Conservation (phyloP, 2,888 invertebrate species). For the Syritta pipiens region DNA sequence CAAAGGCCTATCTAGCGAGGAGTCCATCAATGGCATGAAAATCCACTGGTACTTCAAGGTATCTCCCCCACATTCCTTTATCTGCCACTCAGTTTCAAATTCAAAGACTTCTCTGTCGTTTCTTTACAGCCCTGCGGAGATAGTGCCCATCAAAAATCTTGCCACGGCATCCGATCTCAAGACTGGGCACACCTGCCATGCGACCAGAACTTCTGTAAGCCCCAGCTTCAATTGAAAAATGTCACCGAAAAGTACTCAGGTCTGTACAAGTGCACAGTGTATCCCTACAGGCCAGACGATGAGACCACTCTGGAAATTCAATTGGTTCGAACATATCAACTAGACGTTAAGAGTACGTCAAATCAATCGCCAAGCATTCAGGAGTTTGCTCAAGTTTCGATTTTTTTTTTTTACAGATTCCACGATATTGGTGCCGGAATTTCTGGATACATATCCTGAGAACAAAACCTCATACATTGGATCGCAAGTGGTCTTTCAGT, state of each 20-base stretch:
- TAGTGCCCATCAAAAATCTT: conserved; percentile 69
- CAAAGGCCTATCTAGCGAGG: conserved; percentile 74
- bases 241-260: conserved; percentile 77
- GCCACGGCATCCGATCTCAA: conserved; percentile 71
- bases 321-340: conserved; percentile 76
- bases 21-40: conserved; percentile 71
- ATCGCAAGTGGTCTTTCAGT: conserved; percentile 76
- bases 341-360: conserved; percentile 76
- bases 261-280: conserved; percentile 77
- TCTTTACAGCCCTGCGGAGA: conserved; percentile 75
- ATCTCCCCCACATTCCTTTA: background rate
- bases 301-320: conserved; percentile 75
- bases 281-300: conserved; percentile 74
- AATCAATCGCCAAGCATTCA: conserved; percentile 5
- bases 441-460: conserved; percentile 75
- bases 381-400: too few species aligned
- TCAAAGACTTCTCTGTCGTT: background rate
- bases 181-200: conserved; percentile 77
- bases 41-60: conserved; percentile 78
- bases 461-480: conserved; percentile 74
- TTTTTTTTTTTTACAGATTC: conserved; percentile 72
- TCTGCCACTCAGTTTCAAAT: background rate
- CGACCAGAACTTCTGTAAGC: conserved; percentile 73
- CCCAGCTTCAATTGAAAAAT: conserved; percentile 75
- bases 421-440: conserved; percentile 74